Evolutionary conservation across 2,888 invertebrate species (phyloP).

Genomic region (Scaptomyza reducta): DNA sequence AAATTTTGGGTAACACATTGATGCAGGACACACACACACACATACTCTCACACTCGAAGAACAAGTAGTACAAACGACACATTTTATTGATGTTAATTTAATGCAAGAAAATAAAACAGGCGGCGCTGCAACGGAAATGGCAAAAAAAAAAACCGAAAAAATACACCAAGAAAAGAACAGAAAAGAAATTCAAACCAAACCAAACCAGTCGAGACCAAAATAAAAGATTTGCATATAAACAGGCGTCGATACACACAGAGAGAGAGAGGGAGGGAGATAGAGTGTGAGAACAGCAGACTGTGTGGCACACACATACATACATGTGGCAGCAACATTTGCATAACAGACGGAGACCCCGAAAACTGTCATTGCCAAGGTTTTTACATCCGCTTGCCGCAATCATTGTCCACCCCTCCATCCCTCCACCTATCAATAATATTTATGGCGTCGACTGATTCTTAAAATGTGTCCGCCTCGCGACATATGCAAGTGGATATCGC

Average conservation of each 20-base stretch:
- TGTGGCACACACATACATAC: slow-evolving; percentile 18
- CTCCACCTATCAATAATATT: slow-evolving; percentile 73
- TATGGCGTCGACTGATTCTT: slow-evolving; percentile 78
- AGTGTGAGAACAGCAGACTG: slow-evolving; percentile 15
- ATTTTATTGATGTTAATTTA: slow-evolving; percentile 82
- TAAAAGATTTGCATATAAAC: slow-evolving; percentile 79
- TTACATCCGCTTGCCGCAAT: slow-evolving; percentile 78
- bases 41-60: slow-evolving; percentile 15
- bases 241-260: slow-evolving; percentile 54
- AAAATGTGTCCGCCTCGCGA: slow-evolving; percentile 65
- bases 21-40: slow-evolving; percentile 20
- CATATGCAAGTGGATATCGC: slow-evolving; percentile 77
- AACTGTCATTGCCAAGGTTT: slow-evolving; percentile 78
- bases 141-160: slow-evolving; percentile 10
- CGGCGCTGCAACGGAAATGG: slow-evolving; percentile 70
- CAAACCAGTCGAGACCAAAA: slow-evolving; percentile 58
- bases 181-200: slow-evolving; percentile 19
- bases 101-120: slow-evolving; percentile 73
- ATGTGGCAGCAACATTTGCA: slow-evolving; percentile 60
- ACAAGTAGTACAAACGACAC: slow-evolving; percentile 54
- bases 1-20: slow-evolving; percentile 16
- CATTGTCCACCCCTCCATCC: slow-evolving; percentile 49
- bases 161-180: slow-evolving; percentile 12
- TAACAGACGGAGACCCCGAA: slow-evolving; percentile 71
- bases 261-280: slow-evolving; percentile 35